These are phyloP conservation scores for Phoebastria nigripes DNA, from an alignment of 2,797 vertebrate genomes.

Conservation along the genomic window DNA sequence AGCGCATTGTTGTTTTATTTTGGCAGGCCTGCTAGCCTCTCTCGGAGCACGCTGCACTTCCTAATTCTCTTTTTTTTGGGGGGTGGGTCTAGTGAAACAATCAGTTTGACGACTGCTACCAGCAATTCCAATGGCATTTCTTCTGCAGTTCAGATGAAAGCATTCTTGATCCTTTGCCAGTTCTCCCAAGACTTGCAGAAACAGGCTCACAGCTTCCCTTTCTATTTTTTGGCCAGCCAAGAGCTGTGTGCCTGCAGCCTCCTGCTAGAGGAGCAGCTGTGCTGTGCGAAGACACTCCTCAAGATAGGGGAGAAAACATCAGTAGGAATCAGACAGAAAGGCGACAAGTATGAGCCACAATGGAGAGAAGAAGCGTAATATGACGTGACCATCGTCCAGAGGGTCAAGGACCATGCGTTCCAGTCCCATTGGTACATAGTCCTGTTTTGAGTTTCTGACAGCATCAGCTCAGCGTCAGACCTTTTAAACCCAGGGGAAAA, in stretches of 20 bases:
- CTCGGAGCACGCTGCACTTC: background rate
- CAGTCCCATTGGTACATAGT: background rate
- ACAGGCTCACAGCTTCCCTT: slow-evolving; percentile 52
- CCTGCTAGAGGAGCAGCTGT: slow-evolving; percentile 44
- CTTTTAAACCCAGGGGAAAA: background rate
- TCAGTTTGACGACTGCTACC: slow-evolving; percentile 12
- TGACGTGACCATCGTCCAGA: background rate
- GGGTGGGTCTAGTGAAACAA: slow-evolving; percentile 28
- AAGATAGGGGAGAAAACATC: background rate
- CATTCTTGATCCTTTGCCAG: slow-evolving; percentile 53
- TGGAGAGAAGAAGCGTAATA: background rate
- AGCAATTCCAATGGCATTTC: slow-evolving; percentile 53
- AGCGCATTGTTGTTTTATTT: background rate
- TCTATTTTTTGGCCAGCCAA: slow-evolving; percentile 18
- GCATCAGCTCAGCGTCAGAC: background rate
- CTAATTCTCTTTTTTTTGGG: background rate
- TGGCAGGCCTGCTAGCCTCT: slow-evolving; percentile 8
- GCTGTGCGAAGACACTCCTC: slow-evolving; percentile 2
- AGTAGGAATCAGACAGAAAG: slow-evolving; percentile 6
- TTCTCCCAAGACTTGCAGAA: slow-evolving; percentile 51
- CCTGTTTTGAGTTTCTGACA: slow-evolving; percentile 5
- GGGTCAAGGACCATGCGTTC: background rate
- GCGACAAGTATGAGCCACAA: background rate
- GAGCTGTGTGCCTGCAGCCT: slow-evolving; percentile 25
- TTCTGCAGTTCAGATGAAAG: slow-evolving; percentile 43